Percentiles rank a stretch among this genome's conserved stretches.
These are phyloP conservation scores for Prunella strophiata DNA, from an alignment of 2,797 vertebrate species.

Conservation along the genomic window DNA sequence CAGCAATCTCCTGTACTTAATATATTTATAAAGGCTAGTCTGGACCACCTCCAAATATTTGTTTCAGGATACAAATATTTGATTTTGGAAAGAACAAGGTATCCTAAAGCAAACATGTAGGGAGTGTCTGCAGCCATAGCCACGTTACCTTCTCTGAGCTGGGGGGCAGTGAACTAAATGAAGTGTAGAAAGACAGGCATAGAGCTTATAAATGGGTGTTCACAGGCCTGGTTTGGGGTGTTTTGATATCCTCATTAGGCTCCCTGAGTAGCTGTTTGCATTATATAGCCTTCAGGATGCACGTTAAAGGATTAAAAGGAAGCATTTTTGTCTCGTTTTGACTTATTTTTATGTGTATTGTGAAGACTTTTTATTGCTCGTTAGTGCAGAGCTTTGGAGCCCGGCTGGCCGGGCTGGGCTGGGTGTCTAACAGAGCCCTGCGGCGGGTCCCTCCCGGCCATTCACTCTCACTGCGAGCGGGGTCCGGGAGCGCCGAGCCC, in stretches of 20 bases:
- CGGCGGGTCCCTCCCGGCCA: not conserved
- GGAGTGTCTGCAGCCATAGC: constrained; percentile 13
- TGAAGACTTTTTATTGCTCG: not conserved
- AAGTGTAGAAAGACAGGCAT: not conserved
- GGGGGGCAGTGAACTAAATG: not conserved
- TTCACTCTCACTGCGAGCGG: not conserved
- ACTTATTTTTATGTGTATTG: not conserved
- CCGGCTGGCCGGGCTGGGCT: too few relatives aligned
- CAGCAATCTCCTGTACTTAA: not conserved
- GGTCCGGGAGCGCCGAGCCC: not conserved
- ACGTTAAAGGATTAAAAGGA: not conserved
- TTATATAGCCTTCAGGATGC: not conserved
- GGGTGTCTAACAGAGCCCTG: not conserved
- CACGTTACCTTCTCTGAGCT: not conserved
- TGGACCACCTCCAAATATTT: constrained; percentile 48
- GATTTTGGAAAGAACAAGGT: constrained; percentile 51
- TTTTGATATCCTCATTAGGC: not conserved
- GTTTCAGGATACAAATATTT: constrained; percentile 65
- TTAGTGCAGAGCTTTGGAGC: not conserved
- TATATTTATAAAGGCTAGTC: not conserved
- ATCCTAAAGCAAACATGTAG: constrained; percentile 36
- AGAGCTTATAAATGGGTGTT: not conserved
- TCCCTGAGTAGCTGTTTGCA: not conserved
- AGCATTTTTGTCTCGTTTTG: not conserved
- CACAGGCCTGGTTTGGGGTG: not conserved